These are phyloP conservation scores for Phalacrocorax brasilianus DNA, from an alignment of 2,113 vertebrate species.

Conservation along the genomic window DNA sequence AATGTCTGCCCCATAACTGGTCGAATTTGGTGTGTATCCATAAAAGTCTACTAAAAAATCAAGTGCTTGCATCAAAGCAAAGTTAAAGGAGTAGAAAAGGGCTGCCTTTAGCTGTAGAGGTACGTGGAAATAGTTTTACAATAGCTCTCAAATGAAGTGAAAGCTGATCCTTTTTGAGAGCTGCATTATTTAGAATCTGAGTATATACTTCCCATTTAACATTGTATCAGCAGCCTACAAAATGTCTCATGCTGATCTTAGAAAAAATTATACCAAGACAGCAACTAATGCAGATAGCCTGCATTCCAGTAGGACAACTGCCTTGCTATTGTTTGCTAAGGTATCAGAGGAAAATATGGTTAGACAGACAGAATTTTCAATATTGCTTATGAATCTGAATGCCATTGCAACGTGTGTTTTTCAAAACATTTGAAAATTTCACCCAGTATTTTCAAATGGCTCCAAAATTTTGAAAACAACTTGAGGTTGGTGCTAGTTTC, in stretches of 20 bases:
- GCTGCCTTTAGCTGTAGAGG: neutral
- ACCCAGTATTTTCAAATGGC: neutral
- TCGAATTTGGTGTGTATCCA: neutral
- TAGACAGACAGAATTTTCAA: neutral
- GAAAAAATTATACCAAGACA: neutral
- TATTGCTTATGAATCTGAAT: neutral
- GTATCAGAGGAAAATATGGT: neutral
- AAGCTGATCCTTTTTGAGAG: neutral
- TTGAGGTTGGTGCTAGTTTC: neutral
- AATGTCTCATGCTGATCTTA: neutral
- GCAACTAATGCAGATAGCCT: neutral
- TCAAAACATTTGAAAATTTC: neutral
- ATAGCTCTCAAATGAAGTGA: neutral
- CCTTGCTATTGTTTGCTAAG: neutral
- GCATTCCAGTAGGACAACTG: neutral
- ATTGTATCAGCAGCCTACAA: neutral
- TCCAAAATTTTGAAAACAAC: neutral
- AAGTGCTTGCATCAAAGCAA: neutral
- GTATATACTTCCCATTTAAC: neutral
- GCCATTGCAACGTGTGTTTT: fast-evolving
- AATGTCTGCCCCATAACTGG: neutral
- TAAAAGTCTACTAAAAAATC: neutral
- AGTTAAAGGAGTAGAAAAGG: neutral
- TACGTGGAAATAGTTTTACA: neutral
- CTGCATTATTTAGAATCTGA: neutral